Evolutionary conservation across 2,888 invertebrate genomes (phyloP), one percentile per base, ranked within the genome.

Genomic region (Tineola bisselliella): DNA sequence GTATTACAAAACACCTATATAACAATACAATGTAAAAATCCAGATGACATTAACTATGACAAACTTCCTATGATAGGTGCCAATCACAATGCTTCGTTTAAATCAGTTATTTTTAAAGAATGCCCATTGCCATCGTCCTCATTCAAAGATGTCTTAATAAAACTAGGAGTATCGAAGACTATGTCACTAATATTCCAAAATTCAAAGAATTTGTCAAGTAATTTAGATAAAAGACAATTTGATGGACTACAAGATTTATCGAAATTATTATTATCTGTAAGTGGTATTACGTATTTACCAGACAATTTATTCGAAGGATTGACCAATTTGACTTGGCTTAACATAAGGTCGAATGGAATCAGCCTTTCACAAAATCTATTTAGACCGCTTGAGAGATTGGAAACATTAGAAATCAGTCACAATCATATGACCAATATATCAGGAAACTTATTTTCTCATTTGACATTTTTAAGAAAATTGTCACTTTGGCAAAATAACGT

Each of bases 401-500:
- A 88, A 65, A 86, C 87, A 61, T 81, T 93, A 60, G 92, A 92
- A 75, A 78, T 93, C 67, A 91, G 90, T 58, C 87, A 89, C 68
- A 94, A 94, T 72, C 87, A 90, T 62, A 79, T 94, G 68, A 84
- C 86, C 56, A 78, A 86, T 67, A 80, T 94, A 68, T 88, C 90
- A 38, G 81, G 87, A 1, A 89, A 88, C 62, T 77, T 91, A 61
- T 93, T 94, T 72, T 81, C 87, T 38, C 89, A 90, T 72, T 82
- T 91, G 66, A 84, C 81, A 61, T 88, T 89, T 66, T 74, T 94
- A 62, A 77, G 80, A 61, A 84, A 89, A 58, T 77, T 94, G 60
- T 91, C 92, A 67, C 73, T 94, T 33, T 92, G 91, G 90, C 88
- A 89, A 67, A 94, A 93, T 71, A 88, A 89, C 66, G 79, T 94